A percentile compares a stretch with the other conserved stretches of the same genome.
These are phyloP conservation scores for Carduelis carduelis DNA, from an alignment of 2,797 vertebrate genomes.

Conservation along the genomic window DNA sequence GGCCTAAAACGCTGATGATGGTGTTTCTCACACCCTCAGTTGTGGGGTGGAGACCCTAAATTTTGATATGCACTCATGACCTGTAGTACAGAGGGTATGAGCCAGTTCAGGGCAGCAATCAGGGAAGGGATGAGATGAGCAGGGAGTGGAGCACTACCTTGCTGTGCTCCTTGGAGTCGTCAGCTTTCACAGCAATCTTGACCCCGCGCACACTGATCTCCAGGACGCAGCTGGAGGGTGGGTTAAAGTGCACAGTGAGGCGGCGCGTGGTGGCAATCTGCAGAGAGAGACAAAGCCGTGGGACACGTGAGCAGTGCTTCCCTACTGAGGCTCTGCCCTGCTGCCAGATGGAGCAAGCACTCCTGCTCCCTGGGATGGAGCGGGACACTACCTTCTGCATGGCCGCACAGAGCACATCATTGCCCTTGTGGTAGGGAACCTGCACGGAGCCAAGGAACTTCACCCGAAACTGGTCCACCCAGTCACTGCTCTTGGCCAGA, in stretches of 20 bases:
- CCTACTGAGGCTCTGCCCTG: background rate
- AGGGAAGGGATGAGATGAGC: background rate
- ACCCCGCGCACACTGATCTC: constrained; percentile 94
- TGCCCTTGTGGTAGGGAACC: constrained; percentile 96
- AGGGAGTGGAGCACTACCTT: constrained; percentile 54
- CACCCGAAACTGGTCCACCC: constrained; percentile 90
- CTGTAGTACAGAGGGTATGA: background rate
- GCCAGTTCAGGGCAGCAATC: background rate
- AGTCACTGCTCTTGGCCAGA: constrained; percentile 85
- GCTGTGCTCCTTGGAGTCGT: constrained; percentile 83
- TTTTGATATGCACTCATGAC: background rate
- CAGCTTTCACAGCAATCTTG: constrained; percentile 89
- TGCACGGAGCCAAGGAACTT: constrained; percentile 97
- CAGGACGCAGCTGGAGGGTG: constrained; percentile 91
- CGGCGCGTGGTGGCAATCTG: constrained; percentile 96
- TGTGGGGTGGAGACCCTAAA: fast-evolving
- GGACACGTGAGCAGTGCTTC: background rate
- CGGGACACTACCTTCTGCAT: constrained; percentile 94
- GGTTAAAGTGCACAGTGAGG: constrained; percentile 96
- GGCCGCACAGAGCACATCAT: constrained; percentile 93
- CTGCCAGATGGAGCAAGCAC: background rate
- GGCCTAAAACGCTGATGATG: background rate
- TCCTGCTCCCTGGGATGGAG: background rate
- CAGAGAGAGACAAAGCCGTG: background rate
- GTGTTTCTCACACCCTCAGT: background rate